Evolutionary conservation across 2,888 invertebrate species (phyloP).

Genomic region (Melieria omissa): DNA sequence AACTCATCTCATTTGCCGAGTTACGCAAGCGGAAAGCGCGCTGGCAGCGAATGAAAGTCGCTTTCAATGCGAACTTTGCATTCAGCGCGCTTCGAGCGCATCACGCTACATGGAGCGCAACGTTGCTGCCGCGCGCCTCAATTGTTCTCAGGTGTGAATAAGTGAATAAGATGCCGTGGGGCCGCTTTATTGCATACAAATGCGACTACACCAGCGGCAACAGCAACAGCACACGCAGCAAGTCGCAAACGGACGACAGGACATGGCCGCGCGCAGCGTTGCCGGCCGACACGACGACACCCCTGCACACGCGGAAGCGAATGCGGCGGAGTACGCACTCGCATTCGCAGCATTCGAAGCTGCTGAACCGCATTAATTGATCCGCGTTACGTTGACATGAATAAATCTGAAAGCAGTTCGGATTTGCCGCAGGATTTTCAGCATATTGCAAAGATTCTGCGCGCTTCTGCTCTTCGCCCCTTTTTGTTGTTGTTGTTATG

Average conservation of each 20-base stretch:
- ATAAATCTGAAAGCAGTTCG: constrained; percentile 62
- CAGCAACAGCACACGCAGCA: constrained; percentile 19
- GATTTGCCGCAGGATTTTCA: constrained; percentile 26
- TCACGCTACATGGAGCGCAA: not conserved
- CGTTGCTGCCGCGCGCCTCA: constrained; percentile 31
- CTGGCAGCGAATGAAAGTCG: not conserved
- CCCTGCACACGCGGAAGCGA: not conserved
- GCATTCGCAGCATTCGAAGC: constrained; percentile 53
- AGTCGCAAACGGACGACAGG: not conserved
- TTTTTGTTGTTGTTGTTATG: too few relatives aligned
- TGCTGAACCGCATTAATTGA: constrained; percentile 67
- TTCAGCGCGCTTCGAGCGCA: constrained; percentile 25
- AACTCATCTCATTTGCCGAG: too few relatives aligned
- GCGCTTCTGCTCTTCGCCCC: too few relatives aligned
- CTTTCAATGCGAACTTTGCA: constrained; percentile 12
- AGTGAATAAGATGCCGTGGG: constrained; percentile 57
- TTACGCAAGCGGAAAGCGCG: too few relatives aligned
- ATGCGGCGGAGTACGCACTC: not conserved
- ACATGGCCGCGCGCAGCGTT: not conserved
- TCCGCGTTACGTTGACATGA: constrained; percentile 67
- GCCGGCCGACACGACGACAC: not conserved
- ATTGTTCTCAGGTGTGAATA: constrained; percentile 67
- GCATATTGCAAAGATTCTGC: constrained; percentile 24
- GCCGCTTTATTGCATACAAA: constrained; percentile 2
- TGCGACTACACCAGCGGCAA: not conserved